phyloP scores from a whole-genome alignment of 2,113 vertebrate species.

The Eclectus roratus region DNA sequence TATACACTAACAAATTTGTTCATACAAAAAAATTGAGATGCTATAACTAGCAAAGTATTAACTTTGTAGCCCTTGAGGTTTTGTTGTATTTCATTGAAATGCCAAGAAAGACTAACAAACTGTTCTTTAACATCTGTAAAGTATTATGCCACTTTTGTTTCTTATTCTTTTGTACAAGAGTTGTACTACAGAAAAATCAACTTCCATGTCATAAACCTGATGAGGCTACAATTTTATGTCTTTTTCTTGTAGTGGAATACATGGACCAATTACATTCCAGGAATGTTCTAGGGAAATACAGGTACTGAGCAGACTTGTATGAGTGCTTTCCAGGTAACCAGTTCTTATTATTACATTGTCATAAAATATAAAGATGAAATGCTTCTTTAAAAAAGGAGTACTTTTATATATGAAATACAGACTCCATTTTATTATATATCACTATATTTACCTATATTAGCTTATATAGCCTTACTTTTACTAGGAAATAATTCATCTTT shows the following conservation, averaged over 20 bases:
- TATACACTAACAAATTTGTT: neutral
- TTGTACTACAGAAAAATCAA: conserved; percentile 5
- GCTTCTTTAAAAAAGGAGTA: neutral
- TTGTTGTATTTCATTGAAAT: neutral
- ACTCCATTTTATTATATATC: neutral
- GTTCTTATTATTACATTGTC: neutral
- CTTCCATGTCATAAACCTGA: neutral
- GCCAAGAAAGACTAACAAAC: conserved; percentile 8
- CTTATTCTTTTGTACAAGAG: neutral
- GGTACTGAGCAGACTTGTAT: neutral
- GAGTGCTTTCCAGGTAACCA: neutral
- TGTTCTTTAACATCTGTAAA: conserved; percentile 8
- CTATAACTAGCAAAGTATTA: neutral
- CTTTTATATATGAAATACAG: neutral
- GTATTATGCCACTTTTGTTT: neutral
- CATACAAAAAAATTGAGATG: conserved; percentile 22
- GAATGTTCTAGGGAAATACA: neutral
- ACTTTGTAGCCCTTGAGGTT: neutral
- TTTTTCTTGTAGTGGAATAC: conserved; percentile 8
- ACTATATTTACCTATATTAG: neutral
- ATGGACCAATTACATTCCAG: neutral
- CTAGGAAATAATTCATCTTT: neutral
- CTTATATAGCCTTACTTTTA: neutral
- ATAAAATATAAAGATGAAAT: neutral
- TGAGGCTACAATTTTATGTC: neutral